These are phyloP conservation scores for Ptychobarbus kaznakovi DNA, from an alignment of 2,797 vertebrate species.

Conservation along the genomic window DNA sequence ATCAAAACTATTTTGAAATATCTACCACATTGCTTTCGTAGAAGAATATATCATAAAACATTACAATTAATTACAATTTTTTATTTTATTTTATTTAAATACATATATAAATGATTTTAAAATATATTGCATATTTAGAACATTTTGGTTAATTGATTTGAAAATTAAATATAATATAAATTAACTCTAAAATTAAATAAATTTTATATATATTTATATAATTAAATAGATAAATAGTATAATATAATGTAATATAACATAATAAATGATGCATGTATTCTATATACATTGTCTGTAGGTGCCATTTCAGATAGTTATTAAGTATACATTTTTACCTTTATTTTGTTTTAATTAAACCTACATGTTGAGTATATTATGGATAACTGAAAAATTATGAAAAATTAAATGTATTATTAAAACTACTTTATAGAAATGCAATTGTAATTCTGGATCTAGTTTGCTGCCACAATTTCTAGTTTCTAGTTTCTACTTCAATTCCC, in stretches of 20 bases:
- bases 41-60: background rate
- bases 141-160: background rate
- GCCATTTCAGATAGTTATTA: background rate
- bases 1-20: background rate
- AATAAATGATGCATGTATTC: too few relatives aligned
- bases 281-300: background rate
- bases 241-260: too few relatives aligned
- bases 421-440: background rate
- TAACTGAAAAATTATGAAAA: background rate
- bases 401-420: background rate
- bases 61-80: too few relatives aligned
- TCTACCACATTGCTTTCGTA: background rate
- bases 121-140: background rate
- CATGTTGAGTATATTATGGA: background rate
- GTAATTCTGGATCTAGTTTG: background rate
- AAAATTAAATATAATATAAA: background rate
- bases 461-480: background rate
- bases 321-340: background rate
- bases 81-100: too few relatives aligned
- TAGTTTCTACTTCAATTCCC: background rate
- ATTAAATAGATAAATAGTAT: too few relatives aligned
- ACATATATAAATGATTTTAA: background rate
- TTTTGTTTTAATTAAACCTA: background rate
- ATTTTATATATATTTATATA: too few relatives aligned
- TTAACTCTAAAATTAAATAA: background rate